Conservation (phyloP, 2,888 invertebrate species). For the Chymomyza procnemis region DNA sequence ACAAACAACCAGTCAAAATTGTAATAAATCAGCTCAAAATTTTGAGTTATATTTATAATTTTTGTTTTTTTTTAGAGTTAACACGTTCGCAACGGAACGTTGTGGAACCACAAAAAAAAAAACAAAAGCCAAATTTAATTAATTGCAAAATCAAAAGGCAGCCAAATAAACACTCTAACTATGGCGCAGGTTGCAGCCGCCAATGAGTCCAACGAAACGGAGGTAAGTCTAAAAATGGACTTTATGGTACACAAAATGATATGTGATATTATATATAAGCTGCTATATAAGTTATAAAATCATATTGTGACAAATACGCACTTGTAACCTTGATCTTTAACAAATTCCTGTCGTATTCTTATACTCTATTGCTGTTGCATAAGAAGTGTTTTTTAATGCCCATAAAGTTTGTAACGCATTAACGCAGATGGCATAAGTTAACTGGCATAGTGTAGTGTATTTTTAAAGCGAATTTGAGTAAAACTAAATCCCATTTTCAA, state of each 20-base stretch:
- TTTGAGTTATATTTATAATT: neutral
- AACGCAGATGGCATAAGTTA: too few species aligned
- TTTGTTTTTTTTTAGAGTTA: conserved; percentile 10
- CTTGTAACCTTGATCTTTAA: conserved; percentile 28
- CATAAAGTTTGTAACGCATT: neutral
- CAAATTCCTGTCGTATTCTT: conserved; percentile 11
- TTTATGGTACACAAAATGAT: neutral
- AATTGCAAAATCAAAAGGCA: conserved; percentile 18
- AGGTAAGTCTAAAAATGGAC: conserved; percentile 52
- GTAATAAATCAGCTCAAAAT: neutral
- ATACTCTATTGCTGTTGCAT: neutral
- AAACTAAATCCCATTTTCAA: too few species aligned
- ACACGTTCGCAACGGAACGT: conserved; percentile 29
- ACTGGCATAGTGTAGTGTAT: too few species aligned
- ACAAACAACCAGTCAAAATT: neutral
- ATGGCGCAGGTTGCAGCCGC: conserved; percentile 65
- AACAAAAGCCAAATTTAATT: conserved; percentile 25
- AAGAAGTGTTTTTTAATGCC: neutral
- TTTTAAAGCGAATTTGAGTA: too few species aligned
- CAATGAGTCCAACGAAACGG: conserved; percentile 61
- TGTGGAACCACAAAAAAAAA: conserved; percentile 47
- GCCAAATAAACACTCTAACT: conserved; percentile 27
- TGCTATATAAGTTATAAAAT: neutral
- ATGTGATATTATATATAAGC: too few species aligned
- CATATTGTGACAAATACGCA: neutral